phyloP scores from a whole-genome alignment of 1,140 invertebrate genomes.

The Eurosta solidaginis region DNA sequence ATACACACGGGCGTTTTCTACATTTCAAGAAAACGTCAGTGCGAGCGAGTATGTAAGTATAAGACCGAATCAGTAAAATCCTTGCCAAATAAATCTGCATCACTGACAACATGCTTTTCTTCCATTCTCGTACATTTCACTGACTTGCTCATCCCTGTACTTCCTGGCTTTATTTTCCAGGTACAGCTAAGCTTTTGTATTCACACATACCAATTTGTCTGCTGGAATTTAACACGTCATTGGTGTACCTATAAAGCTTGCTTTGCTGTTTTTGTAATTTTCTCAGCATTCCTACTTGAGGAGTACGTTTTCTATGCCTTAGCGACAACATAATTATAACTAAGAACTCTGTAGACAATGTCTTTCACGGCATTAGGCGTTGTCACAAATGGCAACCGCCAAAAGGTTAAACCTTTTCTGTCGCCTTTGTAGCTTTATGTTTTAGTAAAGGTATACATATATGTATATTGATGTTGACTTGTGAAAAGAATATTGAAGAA shows the following conservation, averaged over 20 bases:
- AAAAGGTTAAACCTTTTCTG: background rate
- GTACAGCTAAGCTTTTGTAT: background rate
- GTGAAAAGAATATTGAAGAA: background rate
- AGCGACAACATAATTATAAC: background rate
- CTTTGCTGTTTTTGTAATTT: too few species aligned
- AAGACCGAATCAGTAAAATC: background rate
- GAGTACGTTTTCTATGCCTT: background rate
- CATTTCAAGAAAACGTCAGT: background rate
- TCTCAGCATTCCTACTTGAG: background rate
- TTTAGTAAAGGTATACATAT: background rate
- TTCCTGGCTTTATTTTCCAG: background rate
- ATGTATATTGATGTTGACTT: background rate
- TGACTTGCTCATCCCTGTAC: background rate
- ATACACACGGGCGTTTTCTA: background rate
- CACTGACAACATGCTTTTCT: slow-evolving; percentile 11
- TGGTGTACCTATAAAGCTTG: background rate
- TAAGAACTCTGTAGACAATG: background rate
- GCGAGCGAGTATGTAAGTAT: background rate
- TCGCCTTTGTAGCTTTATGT: too few species aligned
- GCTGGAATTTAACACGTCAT: background rate
- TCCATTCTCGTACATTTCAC: background rate
- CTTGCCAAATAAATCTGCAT: slow-evolving; percentile 25
- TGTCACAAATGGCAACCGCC: background rate
- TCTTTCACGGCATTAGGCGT: background rate
- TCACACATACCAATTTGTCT: background rate